phyloP scores from a whole-genome alignment of 2,888 invertebrate genomes.

The Frankliniella intonsa region DNA sequence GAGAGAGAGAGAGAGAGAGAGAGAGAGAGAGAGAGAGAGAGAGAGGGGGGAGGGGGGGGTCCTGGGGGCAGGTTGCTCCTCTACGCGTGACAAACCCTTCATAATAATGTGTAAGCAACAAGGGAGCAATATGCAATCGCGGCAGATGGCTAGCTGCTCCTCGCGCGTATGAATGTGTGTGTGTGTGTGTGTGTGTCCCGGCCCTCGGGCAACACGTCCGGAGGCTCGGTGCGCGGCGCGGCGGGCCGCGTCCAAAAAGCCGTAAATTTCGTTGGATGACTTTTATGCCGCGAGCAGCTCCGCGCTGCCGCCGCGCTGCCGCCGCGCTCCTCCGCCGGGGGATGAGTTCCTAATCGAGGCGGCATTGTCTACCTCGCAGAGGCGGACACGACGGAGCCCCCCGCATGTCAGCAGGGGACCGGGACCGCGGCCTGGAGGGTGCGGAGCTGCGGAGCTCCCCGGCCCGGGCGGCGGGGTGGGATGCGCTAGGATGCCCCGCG shows the following conservation, averaged over 20 bases:
- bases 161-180: neutral
- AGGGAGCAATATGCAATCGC: neutral
- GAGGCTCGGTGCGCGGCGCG: neutral
- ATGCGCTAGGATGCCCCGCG: too few species aligned
- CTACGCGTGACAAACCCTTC: neutral
- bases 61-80: neutral
- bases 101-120: conserved; percentile 13
- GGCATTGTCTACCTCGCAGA: conserved; percentile 5
- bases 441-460: too few species aligned
- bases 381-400: neutral
- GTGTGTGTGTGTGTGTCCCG: neutral
- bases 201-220: neutral
- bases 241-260: neutral
- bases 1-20: neutral
- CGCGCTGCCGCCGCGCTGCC: neutral
- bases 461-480: too few species aligned
- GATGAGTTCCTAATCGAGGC: conserved; percentile 12
- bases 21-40: neutral
- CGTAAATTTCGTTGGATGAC: conserved; percentile 13
- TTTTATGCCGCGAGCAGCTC: neutral
- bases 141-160: neutral
- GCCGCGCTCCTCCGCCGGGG: neutral
- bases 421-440: neutral
- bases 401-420: neutral
- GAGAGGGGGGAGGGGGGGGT: neutral